Evolutionary conservation across 2,888 invertebrate species (phyloP), one percentile per base, ranked within the genome.

Genomic region (Napeogenes inachia): DNA sequence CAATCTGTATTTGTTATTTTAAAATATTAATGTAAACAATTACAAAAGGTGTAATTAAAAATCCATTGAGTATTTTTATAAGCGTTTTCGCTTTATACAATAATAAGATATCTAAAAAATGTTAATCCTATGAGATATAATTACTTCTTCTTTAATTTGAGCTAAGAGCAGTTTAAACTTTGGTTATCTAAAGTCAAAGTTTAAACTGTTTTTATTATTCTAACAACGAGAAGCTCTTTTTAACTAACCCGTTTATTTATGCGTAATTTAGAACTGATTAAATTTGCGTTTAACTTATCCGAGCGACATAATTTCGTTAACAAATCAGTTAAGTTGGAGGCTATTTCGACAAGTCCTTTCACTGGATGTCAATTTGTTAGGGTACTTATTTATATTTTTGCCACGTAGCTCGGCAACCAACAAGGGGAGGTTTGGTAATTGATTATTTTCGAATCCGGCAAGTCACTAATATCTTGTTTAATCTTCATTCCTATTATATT

Each of bases 311-410:
- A 50, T 50, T 50, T 12, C 12, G 50, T 50, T 50, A 50, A 50
- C 10, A 21, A 50, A 30, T 50, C 30, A 50, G 12, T 50, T 50
- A 50, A 30, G 50, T 30, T 21, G 8, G 10, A 21, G 50, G 30
- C 50, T 30, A 30, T 50, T 50, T 50, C 30, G 30, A 50, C 50
- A 47, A 47, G 47, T 13, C 47, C 47, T 47, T 47, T 47, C 47
- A n/a, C 47, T 47, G 47, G n/a, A 13, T 47, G 47, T 47, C 47
- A 21, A 47, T 47, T n/a, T 47, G 47, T 50, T 50, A 30, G 30
- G 30, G 50, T 21, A 50, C 30, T 50, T 50, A 50, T 50, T 50
- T 50, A 50, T 50, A 30, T 30, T 30, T 30, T 50, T 50, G 8
- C 30, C 30, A 50, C 50, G 50, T 50, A 6, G n/a, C 30, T 50